A percentile compares a stretch with the other conserved stretches of the same genome.
Evolutionary conservation across 2,888 invertebrate species (phyloP).

Genomic region (Dorcus hopei): DNA sequence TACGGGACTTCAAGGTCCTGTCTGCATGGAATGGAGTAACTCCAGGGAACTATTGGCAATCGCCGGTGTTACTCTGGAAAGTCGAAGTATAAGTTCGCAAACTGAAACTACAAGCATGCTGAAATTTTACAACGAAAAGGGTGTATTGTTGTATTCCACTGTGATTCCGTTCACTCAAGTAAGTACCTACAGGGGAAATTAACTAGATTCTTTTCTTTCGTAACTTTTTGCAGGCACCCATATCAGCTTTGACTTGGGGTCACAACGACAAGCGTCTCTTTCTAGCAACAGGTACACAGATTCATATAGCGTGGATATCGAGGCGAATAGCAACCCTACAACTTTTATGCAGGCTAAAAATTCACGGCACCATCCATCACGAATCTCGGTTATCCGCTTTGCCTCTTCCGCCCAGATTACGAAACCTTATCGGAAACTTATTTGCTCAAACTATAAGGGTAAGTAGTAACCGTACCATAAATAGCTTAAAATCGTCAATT

Average conservation of each 20-base stretch:
- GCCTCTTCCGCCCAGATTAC: constrained; percentile 84
- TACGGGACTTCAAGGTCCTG: constrained; percentile 76
- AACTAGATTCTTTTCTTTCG: not conserved
- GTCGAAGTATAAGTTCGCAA: constrained; percentile 36
- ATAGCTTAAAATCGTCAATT: not conserved
- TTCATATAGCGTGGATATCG: constrained; percentile 93
- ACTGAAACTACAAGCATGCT: constrained; percentile 74
- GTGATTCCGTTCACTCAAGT: constrained; percentile 76
- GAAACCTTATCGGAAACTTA: constrained; percentile 79
- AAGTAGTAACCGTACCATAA: constrained; percentile 34
- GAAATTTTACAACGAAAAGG: constrained; percentile 88
- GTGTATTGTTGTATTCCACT: constrained; percentile 76
- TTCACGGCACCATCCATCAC: constrained; percentile 70
- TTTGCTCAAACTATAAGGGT: constrained; percentile 94
- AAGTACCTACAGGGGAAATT: constrained; percentile 13
- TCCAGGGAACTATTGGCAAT: constrained; percentile 89
- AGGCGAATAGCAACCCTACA: constrained; percentile 87
- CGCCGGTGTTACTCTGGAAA: constrained; percentile 68
- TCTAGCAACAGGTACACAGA: constrained; percentile 85
- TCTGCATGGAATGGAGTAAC: constrained; percentile 96
- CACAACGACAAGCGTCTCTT: constrained; percentile 95
- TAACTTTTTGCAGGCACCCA: constrained; percentile 60
- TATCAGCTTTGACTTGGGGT: constrained; percentile 96
- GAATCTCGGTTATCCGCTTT: constrained; percentile 74
- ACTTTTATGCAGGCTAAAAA: constrained; percentile 79